Conservation (phyloP, 1,140 invertebrate species). For the Ceratitis capitata region DNA sequence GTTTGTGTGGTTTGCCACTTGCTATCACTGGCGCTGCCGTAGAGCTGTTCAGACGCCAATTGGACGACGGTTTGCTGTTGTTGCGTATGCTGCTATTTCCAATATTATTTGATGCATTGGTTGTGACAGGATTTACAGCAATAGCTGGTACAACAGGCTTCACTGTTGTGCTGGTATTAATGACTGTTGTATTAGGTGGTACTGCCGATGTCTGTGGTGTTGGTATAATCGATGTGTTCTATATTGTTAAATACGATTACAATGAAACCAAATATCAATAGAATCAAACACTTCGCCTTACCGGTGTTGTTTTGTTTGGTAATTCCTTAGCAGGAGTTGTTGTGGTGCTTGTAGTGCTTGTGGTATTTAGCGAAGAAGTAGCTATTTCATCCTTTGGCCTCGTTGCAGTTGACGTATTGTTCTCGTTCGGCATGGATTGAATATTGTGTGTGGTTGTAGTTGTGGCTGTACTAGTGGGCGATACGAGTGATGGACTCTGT, state of each 20-base stretch:
- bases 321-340: slow-evolving; percentile 54
- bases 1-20: slow-evolving; percentile 66
- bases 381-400: too few species aligned
- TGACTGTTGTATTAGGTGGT: not conserved
- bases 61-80: slow-evolving; percentile 50
- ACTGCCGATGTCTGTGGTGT: not conserved
- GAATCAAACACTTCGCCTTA: slow-evolving; percentile 48
- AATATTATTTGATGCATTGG: not conserved
- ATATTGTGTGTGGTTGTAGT: slow-evolving; percentile 36
- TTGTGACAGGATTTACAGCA: not conserved
- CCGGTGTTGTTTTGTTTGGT: slow-evolving; percentile 43
- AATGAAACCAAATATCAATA: too few species aligned
- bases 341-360: slow-evolving; percentile 44
- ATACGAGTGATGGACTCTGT: slow-evolving; percentile 50
- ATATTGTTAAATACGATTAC: too few species aligned
- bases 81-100: not conserved
- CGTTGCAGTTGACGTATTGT: too few species aligned
- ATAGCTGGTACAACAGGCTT: not conserved
- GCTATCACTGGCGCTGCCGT: slow-evolving; percentile 52
- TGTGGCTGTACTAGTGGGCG: slow-evolving; percentile 41
- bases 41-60: slow-evolving; percentile 53
- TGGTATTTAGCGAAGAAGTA: too few species aligned
- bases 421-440: slow-evolving; percentile 51
- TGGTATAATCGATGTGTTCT: too few species aligned
- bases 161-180: not conserved